Evolutionary conservation across 2,113 vertebrate species (phyloP), one percentile per base, ranked within the genome.

Genomic region (Archocentrus centrarchus): DNA sequence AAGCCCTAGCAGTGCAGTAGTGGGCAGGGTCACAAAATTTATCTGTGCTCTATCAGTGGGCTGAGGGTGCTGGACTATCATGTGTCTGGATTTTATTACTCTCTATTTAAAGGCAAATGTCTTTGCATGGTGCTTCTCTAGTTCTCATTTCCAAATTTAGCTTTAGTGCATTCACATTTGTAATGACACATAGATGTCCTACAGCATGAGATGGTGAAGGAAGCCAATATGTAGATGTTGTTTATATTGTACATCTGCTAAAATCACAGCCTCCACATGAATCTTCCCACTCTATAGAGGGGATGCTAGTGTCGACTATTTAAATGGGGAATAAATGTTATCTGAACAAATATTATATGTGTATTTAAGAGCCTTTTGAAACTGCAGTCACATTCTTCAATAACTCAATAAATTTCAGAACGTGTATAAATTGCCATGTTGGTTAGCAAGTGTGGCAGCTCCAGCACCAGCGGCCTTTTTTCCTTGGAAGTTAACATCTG

Each of bases 51-150:
- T 79, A 91, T 90, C 83, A 88, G 79, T 87, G 75, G 17, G 82
- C 81, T 47, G 59, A 75, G 63, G 80, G 78, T 88, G 76, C 80
- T 58, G 44, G 58, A 64, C 91, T 90, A 88, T 93, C 86, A 83
- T 84, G 70, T 93, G 87, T 90, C 87, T 79, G 86, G 85, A 66
- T 94, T 91, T 95, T 91, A 93, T 95, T 94, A 89, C 90, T 47
- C 77, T 73, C 94, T 95, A 93, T 95, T 93, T 93, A 87, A 93
- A 94, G 89, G 27, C 66, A 90, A 86, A 92, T 90, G 84, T 87
- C 73, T 93, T 85, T 91, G 82, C 79, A 86, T 79, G 87, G 86
- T 64, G 61, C 86, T 77, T 86, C 85, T 75, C 55, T 58, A 7
- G 61, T 75, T 53, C 58, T 77, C 58, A 85, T 87, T 86, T 85